Conservation (phyloP, 1,140 invertebrate genomes). For the Sarcophaga bullata region DNA sequence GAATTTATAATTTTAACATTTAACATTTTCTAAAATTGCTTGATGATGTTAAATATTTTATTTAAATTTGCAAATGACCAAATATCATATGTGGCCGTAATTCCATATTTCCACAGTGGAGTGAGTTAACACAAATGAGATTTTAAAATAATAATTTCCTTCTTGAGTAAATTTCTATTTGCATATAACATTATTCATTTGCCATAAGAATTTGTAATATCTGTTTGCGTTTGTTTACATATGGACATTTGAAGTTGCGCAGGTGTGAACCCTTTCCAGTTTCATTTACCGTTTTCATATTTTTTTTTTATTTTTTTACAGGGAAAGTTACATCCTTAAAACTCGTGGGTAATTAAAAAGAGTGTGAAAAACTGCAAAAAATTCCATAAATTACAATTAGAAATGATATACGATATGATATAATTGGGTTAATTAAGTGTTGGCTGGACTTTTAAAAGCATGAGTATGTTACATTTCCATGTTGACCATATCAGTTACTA, state of each 20-base stretch:
- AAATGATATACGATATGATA: conserved; percentile 22
- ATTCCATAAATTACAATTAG: conserved; percentile 35
- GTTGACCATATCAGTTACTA: not conserved
- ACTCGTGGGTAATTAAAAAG: conserved; percentile 12
- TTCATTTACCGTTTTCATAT: not conserved
- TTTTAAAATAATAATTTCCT: not conserved
- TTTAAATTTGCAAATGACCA: conserved; percentile 21
- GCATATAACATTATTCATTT: conserved; percentile 6
- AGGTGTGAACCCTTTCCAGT: not conserved
- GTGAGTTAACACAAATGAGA: not conserved
- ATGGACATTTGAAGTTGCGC: not conserved
- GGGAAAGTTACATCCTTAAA: not conserved
- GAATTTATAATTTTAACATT: conserved; percentile 36
- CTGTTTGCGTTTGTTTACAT: not conserved
- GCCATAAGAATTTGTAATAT: not conserved
- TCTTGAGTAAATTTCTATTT: not conserved
- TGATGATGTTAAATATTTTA: conserved; percentile 36
- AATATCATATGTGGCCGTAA: not conserved
- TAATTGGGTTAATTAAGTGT: conserved; percentile 31
- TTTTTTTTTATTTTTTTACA: not conserved
- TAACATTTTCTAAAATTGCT: not conserved
- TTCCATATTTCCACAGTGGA: no score
- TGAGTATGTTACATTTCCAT: not conserved
- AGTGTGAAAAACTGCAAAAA: not conserved
- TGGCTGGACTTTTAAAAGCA: conserved; percentile 22